These are phyloP conservation scores for Sphaeramia orbicularis DNA, from an alignment of 2,797 vertebrate genomes.

Conservation along the genomic window DNA sequence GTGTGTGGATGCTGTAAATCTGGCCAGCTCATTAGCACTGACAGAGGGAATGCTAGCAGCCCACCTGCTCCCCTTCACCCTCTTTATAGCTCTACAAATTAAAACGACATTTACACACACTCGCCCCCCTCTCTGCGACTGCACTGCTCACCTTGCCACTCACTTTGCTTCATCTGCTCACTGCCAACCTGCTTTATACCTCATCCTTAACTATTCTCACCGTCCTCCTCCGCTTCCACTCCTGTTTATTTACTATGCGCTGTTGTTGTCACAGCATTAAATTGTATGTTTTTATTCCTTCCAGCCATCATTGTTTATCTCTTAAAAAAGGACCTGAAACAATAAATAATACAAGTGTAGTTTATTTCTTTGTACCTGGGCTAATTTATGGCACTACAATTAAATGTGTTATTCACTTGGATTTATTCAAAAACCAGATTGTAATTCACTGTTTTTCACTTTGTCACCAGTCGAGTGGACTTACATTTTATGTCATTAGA, in stretches of 20 bases:
- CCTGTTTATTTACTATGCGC: not conserved
- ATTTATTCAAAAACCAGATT: too few relatives aligned
- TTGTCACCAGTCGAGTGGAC: too few relatives aligned
- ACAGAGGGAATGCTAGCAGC: constrained; percentile 79
- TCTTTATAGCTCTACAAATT: constrained; percentile 86
- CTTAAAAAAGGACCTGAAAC: too few relatives aligned
- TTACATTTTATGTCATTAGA: too few relatives aligned
- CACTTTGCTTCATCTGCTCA: constrained; percentile 64
- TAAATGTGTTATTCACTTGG: too few relatives aligned
- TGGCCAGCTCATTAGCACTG: constrained; percentile 82
- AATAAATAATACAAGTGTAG: too few relatives aligned
- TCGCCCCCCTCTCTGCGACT: constrained; percentile 45
- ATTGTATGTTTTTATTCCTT: constrained; percentile 3
- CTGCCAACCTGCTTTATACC: constrained; percentile 24
- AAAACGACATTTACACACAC: constrained; percentile 79
- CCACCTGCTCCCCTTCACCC: constrained; percentile 85
- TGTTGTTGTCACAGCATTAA: not conserved
- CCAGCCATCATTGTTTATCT: not conserved
- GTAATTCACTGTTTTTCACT: too few relatives aligned
- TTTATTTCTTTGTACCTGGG: too few relatives aligned
- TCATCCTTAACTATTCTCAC: constrained; percentile 12
- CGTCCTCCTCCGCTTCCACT: not conserved
- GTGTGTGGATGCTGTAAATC: constrained; percentile 78
- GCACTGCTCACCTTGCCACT: constrained; percentile 65
- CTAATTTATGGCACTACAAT: too few relatives aligned